phyloP scores from a whole-genome alignment of 2,113 vertebrate species.

The Pantherophis guttatus region DNA sequence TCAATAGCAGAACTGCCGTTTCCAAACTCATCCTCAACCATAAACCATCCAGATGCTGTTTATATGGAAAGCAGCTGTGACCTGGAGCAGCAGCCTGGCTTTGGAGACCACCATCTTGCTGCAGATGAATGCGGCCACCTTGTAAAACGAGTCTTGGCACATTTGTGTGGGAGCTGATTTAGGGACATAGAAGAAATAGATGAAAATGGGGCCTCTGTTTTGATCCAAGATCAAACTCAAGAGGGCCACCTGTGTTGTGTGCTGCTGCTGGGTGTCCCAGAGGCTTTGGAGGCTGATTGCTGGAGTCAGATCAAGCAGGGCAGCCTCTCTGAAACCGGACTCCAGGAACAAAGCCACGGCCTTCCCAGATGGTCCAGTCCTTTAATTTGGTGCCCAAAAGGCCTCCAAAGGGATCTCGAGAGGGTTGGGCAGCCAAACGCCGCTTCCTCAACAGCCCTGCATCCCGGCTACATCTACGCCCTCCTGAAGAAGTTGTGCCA shows the following conservation, averaged over 20 bases:
- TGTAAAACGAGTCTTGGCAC: background rate
- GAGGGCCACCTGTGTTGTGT: background rate
- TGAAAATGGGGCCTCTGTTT: background rate
- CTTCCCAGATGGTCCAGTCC: background rate
- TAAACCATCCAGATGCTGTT: background rate
- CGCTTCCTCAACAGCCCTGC: rapidly evolving
- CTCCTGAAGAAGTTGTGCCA: constrained; percentile 51
- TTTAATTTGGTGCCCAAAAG: background rate
- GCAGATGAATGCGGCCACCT: background rate
- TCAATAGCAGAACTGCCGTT: too few relatives aligned
- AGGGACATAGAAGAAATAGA: background rate
- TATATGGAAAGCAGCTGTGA: background rate
- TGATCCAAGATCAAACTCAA: too few relatives aligned
- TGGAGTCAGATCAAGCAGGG: background rate
- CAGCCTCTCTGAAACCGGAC: background rate
- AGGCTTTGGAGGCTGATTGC: background rate
- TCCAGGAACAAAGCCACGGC: background rate
- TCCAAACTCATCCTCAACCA: background rate
- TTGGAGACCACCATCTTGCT: background rate
- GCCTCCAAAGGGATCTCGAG: background rate
- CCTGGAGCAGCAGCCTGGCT: background rate
- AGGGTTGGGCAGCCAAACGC: background rate
- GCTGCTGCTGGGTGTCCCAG: background rate
- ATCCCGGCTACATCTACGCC: background rate
- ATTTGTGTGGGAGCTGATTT: background rate